Conservation (phyloP, 2,113 vertebrate genomes). For the Corythaeola cristata region DNA sequence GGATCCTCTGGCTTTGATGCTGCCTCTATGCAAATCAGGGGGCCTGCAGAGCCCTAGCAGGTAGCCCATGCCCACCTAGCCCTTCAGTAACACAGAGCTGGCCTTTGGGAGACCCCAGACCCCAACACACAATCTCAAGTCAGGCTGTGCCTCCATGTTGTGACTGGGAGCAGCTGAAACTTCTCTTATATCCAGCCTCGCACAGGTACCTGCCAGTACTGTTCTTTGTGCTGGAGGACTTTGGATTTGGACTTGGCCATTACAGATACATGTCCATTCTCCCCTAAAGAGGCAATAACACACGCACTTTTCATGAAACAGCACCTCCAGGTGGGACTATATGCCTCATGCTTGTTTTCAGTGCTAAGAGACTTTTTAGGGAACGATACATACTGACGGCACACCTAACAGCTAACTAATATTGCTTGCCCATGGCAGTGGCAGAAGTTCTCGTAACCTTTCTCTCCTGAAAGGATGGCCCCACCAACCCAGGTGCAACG, state of each 20-base stretch:
- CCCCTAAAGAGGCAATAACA: background rate
- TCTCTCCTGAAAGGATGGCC: background rate
- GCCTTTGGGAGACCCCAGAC: background rate
- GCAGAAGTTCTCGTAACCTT: background rate
- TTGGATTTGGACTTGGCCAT: background rate
- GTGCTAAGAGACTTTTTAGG: background rate
- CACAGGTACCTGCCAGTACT: background rate
- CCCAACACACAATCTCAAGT: background rate
- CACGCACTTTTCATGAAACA: background rate
- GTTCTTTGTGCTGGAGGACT: background rate
- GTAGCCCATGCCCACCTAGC: background rate
- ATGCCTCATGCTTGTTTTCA: background rate
- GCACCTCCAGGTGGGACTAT: background rate
- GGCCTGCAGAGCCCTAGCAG: background rate
- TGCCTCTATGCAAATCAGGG: background rate
- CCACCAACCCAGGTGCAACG: background rate
- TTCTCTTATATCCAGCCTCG: background rate
- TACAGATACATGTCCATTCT: background rate
- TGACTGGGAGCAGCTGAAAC: background rate
- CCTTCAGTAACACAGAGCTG: background rate
- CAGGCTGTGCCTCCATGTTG: background rate
- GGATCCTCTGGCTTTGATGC: background rate
- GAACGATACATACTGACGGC: background rate
- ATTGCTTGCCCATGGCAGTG: background rate
- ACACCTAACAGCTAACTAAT: background rate